These are phyloP conservation scores for Drosophila varians DNA, from an alignment of 1,140 invertebrate species.

Conservation along the genomic window DNA sequence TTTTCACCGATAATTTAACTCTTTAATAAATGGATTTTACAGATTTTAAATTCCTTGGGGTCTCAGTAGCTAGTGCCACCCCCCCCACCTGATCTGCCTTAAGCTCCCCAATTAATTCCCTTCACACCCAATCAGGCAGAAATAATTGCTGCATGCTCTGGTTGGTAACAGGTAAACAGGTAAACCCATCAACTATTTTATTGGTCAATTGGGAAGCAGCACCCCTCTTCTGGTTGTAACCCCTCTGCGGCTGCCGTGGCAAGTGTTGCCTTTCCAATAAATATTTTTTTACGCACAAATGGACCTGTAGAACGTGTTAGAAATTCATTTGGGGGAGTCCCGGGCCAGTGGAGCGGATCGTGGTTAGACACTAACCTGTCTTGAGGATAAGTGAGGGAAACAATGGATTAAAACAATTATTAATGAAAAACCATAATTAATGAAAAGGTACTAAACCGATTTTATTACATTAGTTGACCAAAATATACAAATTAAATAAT, in stretches of 20 bases:
- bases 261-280: conserved; percentile 81
- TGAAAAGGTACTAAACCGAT: too few relatives aligned
- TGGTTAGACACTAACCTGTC: conserved; percentile 12
- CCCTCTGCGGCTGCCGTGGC: conserved; percentile 33
- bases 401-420: too few relatives aligned
- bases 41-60: too few relatives aligned
- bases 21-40: too few relatives aligned
- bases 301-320: conserved; percentile 71
- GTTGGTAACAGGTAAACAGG: conserved; percentile 23
- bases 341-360: conserved; percentile 61
- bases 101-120: conserved; percentile 4
- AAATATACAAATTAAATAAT: too few relatives aligned
- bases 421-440: too few relatives aligned
- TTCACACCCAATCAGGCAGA: conserved; percentile 42
- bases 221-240: conserved; percentile 8
- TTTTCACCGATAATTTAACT: not conserved
- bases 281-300: conserved; percentile 81
- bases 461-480: too few relatives aligned
- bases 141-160: conserved; percentile 52
- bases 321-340: conserved; percentile 38
- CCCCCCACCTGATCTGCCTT: not conserved
- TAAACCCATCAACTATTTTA: conserved; percentile 54
- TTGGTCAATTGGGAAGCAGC: conserved; percentile 73
- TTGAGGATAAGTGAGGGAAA: conserved; percentile 17
- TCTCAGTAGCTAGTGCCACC: too few relatives aligned